Conservation (phyloP, 53 echinoderm and acorn worm genomes). For the Stichopus horrens region DNA sequence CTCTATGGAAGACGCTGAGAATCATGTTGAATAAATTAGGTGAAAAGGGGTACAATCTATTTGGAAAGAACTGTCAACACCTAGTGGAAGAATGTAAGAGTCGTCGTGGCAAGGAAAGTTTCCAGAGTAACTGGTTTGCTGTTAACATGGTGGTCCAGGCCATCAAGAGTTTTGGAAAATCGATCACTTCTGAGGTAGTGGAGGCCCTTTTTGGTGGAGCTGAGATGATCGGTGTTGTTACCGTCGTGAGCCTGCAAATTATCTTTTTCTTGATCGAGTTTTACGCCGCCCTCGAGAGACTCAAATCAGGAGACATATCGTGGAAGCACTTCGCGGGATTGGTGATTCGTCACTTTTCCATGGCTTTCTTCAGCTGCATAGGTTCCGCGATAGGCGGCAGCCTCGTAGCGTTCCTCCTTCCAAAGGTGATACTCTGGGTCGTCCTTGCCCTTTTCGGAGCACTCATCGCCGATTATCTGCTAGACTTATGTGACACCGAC, state of each 20-base stretch:
- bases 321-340: slow-evolving; percentile 43
- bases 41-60: slow-evolving; percentile 36
- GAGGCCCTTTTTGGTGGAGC: slow-evolving; percentile 28
- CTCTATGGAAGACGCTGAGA: slow-evolving; percentile 12
- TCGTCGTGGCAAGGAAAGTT: slow-evolving; percentile 1
- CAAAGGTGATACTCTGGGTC: slow-evolving; percentile 7
- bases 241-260: slow-evolving; percentile 7
- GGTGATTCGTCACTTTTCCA: slow-evolving; percentile 43
- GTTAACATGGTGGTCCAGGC: slow-evolving; percentile 23
- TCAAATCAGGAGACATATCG: slow-evolving; percentile 13
- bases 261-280: slow-evolving; percentile 29
- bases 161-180: slow-evolving; percentile 28
- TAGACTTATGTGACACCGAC: slow-evolving; percentile 1
- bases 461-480: slow-evolving; percentile 20
- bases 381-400: slow-evolving; percentile 24
- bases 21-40: slow-evolving; percentile 34
- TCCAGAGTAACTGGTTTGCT: slow-evolving; percentile 40
- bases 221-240: slow-evolving; percentile 22
- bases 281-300: slow-evolving; percentile 8
- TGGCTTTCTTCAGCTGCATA: slow-evolving; percentile 32
- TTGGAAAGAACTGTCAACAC: slow-evolving; percentile 37
- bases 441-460: not conserved
- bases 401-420: slow-evolving; percentile 18
- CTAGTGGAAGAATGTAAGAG: slow-evolving; percentile 11
- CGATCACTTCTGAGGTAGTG: slow-evolving; percentile 23